Evolutionary conservation across 2,113 vertebrate genomes (phyloP).

Genomic region (Grantiella picta): DNA sequence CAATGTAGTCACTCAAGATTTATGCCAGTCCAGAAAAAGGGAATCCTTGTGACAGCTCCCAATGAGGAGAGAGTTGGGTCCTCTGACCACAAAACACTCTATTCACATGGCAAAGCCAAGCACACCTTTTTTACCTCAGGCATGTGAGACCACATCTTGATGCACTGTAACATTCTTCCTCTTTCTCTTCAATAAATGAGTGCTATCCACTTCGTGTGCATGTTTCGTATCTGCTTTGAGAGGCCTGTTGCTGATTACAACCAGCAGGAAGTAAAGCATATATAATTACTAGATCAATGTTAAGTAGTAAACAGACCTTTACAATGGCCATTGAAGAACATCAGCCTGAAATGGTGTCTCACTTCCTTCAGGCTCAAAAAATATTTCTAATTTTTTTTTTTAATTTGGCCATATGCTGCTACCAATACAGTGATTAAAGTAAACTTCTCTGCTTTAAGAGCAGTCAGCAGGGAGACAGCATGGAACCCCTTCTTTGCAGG

Average conservation of each 20-base stretch:
- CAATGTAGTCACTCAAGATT: neutral
- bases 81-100: neutral
- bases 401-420: neutral
- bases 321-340: neutral
- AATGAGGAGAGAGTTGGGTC: accelerated
- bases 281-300: neutral
- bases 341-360: neutral
- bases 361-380: neutral
- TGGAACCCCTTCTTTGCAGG: accelerated
- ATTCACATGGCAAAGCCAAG: neutral
- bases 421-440: neutral
- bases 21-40: neutral
- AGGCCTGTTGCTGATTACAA: neutral
- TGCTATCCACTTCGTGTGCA: neutral
- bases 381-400: neutral
- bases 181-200: neutral
- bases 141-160: neutral
- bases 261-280: neutral
- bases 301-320: neutral
- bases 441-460: neutral
- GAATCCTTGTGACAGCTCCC: neutral
- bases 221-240: neutral
- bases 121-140: neutral
- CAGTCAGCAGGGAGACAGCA: neutral
- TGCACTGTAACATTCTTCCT: neutral